These are phyloP conservation scores for Amphiura filiformis DNA, from an alignment of 35 echinoderm and acorn worm species.

Conservation along the genomic window DNA sequence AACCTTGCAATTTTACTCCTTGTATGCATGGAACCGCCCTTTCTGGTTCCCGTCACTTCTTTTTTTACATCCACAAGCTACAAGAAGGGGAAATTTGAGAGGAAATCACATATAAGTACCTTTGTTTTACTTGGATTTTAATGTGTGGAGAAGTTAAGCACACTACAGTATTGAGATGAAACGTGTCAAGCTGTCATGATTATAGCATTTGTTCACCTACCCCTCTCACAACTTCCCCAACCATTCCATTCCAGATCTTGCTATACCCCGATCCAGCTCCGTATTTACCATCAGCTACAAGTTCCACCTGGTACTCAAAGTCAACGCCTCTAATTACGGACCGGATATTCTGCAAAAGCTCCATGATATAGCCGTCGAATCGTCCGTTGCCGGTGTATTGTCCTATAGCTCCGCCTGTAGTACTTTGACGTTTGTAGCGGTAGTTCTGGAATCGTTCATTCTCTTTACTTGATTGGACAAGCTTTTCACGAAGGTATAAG, in stretches of 20 bases:
- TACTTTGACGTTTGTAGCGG: slow-evolving; percentile 11
- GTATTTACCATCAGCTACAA: slow-evolving; percentile 61
- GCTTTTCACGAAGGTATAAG: slow-evolving; percentile 21
- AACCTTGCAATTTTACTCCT: too few relatives aligned
- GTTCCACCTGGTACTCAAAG: slow-evolving; percentile 68
- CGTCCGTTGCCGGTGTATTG: slow-evolving; percentile 66
- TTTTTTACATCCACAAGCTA: too few relatives aligned
- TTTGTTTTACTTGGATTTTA: too few relatives aligned
- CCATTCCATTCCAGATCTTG: slow-evolving; percentile 62
- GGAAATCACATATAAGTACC: too few relatives aligned
- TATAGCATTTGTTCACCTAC: too few relatives aligned
- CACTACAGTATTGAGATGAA: too few relatives aligned
- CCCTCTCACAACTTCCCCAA: slow-evolving; percentile 55
- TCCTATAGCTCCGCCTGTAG: background rate
- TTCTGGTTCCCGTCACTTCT: too few relatives aligned
- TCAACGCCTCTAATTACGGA: slow-evolving; percentile 49
- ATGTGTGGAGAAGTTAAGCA: too few relatives aligned
- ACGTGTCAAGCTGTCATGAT: too few relatives aligned
- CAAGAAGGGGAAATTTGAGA: too few relatives aligned
- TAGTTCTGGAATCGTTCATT: background rate
- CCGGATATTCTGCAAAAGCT: slow-evolving; percentile 42
- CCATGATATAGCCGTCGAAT: slow-evolving; percentile 70
- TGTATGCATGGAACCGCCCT: too few relatives aligned
- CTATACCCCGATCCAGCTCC: slow-evolving; percentile 34
- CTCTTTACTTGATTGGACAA: background rate